Base-by-base conservation (phyloP, 2,113 vertebrate genomes). In the Megaceryle torquata region DNA sequence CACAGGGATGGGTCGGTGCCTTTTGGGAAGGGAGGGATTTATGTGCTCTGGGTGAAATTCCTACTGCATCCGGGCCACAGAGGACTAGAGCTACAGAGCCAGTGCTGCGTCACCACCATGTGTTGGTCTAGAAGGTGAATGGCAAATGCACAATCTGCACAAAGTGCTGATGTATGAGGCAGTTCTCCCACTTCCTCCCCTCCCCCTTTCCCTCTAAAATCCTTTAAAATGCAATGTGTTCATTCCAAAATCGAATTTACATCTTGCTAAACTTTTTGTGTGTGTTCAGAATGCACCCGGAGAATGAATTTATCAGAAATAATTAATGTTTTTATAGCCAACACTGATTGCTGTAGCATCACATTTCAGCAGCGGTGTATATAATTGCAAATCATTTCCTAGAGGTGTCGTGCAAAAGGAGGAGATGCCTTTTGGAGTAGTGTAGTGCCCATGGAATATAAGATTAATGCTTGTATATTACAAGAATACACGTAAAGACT, bases 371-470 rank as follows among this genome's bases (percentile, higher is more conserved):
- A 24, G 76, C 83, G 77, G 57, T 79, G 24, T 84, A 22, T 89
- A 82, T 94, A 95, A 96, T 95, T 94, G 91, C 91, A 94, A 96
- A 91, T 87, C 22, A 86, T 83, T 94, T 97, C 91, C 91, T 95
- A 91, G 92, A 96, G 93, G 87, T 96, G 84, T 77, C 75, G 70
- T 39, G 67, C 81, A 92, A 86, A 93, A 92, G 88, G 50, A 95
- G 77, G 89, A 74, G 89, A 91, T 86, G 87, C 65, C 56, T 93
- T 96, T 80, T 77, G 76, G 89, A 95, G 67, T 6, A 82, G 75
- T 28, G 35, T 83, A 74, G 71, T 91, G 63, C 87, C 94, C 56
- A 53, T 22, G 50, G 76, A 79, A 83, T 65, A 43, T 53, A 81
- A 97, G 82, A 96, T 80, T 71, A 93, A 68, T 86, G 82, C 81